These are phyloP conservation scores for Andrena haemorrhoa DNA, from an alignment of 2,888 invertebrate genomes.

Conservation along the genomic window DNA sequence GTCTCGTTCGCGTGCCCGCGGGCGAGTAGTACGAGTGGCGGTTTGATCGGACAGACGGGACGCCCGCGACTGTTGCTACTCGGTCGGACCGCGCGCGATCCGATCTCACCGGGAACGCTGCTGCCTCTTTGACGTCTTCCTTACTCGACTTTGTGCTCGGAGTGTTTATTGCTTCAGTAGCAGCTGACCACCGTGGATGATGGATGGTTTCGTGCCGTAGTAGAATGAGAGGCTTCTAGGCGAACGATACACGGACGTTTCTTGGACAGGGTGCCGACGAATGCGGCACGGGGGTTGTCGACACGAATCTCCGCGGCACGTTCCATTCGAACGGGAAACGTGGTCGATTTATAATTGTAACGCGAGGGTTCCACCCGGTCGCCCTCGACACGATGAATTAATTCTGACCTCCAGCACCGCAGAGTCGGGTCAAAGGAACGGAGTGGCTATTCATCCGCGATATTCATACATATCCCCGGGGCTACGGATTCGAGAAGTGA, in stretches of 20 bases:
- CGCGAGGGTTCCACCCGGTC: constrained; percentile 23
- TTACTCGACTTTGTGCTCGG: no score
- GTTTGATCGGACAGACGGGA: constrained; percentile 25
- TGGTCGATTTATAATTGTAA: constrained; percentile 6
- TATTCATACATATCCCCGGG: not conserved
- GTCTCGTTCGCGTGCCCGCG: not conserved
- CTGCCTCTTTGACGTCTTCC: no score
- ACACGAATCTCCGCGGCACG: no score
- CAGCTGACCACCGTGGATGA: no score
- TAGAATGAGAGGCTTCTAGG: no score
- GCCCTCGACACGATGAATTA: constrained; percentile 25
- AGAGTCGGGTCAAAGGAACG: constrained; percentile 32
- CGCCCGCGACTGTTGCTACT: constrained; percentile 1
- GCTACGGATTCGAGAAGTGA: not conserved
- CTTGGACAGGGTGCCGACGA: no score
- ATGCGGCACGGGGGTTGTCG: no score
- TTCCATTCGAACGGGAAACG: no score
- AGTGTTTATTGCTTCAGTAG: no score
- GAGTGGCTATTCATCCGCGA: constrained; percentile 15
- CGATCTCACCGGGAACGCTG: no score
- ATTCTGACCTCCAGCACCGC: constrained; percentile 26
- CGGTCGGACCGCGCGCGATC: not conserved
- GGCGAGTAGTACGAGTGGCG: constrained; percentile 36
- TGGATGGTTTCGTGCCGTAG: no score
- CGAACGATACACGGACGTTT: no score